Evolutionary conservation across 2,113 vertebrate genomes (phyloP), one percentile per base, ranked within the genome.

Genomic region (Anolis sagrei): DNA sequence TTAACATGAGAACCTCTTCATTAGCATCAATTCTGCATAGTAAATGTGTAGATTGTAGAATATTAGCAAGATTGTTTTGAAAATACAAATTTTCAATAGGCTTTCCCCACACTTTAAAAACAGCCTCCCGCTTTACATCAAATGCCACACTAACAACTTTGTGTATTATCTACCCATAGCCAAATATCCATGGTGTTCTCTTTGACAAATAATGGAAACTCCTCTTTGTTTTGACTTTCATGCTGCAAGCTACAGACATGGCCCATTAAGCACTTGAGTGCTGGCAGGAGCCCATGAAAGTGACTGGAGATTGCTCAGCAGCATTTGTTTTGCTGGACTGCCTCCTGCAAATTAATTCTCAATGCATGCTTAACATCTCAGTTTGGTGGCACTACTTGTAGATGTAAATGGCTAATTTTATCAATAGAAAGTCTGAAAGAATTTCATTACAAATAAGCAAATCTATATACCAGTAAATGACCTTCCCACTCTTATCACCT

Each of bases 161-260:
- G 39, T 44, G 66, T 68, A 68, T 13, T 10, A 32, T 32, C 32
- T 70, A 70, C 10, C 29, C 32, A 9, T 29, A 70, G 68, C 14
- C 9, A n/a, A 14, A 70, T 29, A n/a, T 29, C 5, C 32, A n/a
- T 70, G n/a, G 32, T 32, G 7, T 32, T 49, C 39, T 2, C 29
- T 49, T 21, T 10, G n/a, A 1, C 68, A 70, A 34, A n/a, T 70
- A 34, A n/a, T 13, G 9, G 61, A 64, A 64, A 64, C 32, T 79
- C 76, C 77, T n/a, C n/a, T 74, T 90, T 70, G 64, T 58, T 81
- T 88, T 82, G 66, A n/a, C 34, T 79, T 27, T 82, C 76, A 92
- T n/a, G 54, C 74, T 86, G 89, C 79, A 51, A 90, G 86, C 90
- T 54, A 89, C 61, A 88, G 58, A n/a, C 29, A 70, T 10, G 34